Base-by-base conservation (phyloP, 2,113 vertebrate species). In the human region DNA sequence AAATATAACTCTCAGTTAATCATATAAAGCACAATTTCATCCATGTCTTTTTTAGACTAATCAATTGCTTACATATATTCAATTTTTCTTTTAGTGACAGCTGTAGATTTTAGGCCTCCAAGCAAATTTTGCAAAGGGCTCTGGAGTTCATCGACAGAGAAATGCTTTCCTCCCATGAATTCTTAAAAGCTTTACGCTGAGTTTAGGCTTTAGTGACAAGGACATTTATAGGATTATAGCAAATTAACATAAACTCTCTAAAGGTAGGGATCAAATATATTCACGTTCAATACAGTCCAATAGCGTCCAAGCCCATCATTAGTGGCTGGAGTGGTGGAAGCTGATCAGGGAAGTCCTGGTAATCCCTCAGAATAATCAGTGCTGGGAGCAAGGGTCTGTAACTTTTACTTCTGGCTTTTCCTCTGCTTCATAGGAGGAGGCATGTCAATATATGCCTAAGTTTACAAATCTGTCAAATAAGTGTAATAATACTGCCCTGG, bases 31-130 rank as follows among this genome's bases (percentile, higher is more conserved):
- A 81, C 8, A 95, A 90, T 66, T 94, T 96, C 90, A 94, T 68
- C 83, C 38, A 80, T 13, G 6, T 82, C 76, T 66, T 95, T 97
- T 97, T 95, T 81, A 92, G 75, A 95, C 79, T 70, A 86, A 85
- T 40, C 13, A 73, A 76, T 59, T 92, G 22, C 11, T 95, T 27
- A 95, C 3, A 32, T 20, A 30, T 68, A 76, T 81, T 94, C 68
- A 89, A 82, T 23, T 83, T 50, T 90, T 68, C n/a, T 40, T 91
- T 25, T 93, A 89, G 43, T 14, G 5, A 27, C 27, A 89, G 66
- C 4, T 94, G 8, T 52, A 73, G 18, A 92, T 73, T 79, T 92
- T 57, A 96, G 68, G 12, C 7, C 40, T 92, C 35, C 30, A 90
- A 90, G 45, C 40, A 82, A 94, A 96, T 68, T 85, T 95, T 95